Conservation (phyloP, 2,113 vertebrate species). For the Indicator indicator region DNA sequence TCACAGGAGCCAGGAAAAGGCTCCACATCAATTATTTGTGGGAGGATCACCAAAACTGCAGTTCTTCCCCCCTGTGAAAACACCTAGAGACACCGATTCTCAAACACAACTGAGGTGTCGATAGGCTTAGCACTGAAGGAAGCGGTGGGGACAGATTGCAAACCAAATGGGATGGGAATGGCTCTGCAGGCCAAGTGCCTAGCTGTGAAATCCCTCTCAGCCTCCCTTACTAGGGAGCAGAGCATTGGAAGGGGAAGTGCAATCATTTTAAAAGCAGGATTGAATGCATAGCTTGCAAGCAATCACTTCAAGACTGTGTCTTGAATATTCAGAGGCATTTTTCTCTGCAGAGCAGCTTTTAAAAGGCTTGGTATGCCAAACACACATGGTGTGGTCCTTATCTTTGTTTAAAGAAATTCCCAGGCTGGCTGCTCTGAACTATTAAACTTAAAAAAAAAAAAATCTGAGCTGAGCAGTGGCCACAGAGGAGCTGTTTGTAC, state of each 20-base stretch:
- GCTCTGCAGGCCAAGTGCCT: not conserved
- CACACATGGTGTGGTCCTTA: constrained; percentile 29
- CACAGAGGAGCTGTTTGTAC: constrained; percentile 2
- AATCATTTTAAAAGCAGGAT: not conserved
- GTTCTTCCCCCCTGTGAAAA: not conserved
- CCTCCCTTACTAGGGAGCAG: not conserved
- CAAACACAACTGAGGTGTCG: not conserved
- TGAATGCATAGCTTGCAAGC: not conserved
- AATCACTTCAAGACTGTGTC: not conserved
- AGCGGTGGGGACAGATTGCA: not conserved
- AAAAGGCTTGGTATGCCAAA: constrained; percentile 31
- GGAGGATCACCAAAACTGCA: not conserved
- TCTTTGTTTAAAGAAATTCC: constrained; percentile 48
- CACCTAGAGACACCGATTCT: not conserved
- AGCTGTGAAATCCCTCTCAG: not conserved
- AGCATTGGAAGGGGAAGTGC: not conserved
- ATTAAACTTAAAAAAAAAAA: not conserved
- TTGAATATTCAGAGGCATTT: constrained; percentile 43
- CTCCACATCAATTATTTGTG: not conserved
- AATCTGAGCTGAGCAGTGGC: not conserved
- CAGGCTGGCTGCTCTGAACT: constrained; percentile 9
- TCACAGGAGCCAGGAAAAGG: not conserved
- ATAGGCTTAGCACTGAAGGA: not conserved
- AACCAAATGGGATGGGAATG: not conserved
- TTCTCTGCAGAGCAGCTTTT: constrained; percentile 35